phyloP scores from a whole-genome alignment of 2,888 invertebrate genomes.

The Scrobipalpa atriplicella region DNA sequence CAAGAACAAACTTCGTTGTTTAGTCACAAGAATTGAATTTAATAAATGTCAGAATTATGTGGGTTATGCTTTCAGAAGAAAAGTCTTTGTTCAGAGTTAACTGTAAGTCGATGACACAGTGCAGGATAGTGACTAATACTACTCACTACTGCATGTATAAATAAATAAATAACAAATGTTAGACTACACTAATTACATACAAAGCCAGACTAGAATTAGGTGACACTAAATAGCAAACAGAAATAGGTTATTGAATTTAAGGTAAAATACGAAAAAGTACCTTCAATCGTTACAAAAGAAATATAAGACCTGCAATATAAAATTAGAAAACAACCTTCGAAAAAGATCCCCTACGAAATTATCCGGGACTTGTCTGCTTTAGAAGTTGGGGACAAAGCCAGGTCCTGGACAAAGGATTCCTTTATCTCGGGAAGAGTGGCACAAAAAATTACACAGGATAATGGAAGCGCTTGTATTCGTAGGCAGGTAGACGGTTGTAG shows the following conservation, averaged over 20 bases:
- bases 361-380: constrained; percentile 40
- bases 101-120: constrained; percentile 6
- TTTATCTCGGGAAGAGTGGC: constrained; percentile 60
- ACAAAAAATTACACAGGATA: constrained; percentile 65
- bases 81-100: constrained; percentile 4
- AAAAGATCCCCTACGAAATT: constrained; percentile 40
- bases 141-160: constrained; percentile 6
- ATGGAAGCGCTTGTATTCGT: constrained; percentile 73
- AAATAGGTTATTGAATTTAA: background rate
- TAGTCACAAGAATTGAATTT: background rate
- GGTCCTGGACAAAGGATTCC: constrained; percentile 56
- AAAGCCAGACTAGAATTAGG: constrained; percentile 4
- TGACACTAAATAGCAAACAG: background rate
- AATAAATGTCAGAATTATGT: background rate
- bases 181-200: background rate
- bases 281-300: background rate
- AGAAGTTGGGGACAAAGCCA: constrained; percentile 33
- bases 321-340: constrained; percentile 3
- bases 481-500: constrained; percentile 80
- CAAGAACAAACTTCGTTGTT: background rate
- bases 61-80: background rate
- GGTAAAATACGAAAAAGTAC: background rate
- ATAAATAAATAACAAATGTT: background rate
- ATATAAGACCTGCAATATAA: constrained; percentile 10
- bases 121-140: constrained; percentile 13